These are phyloP conservation scores for Scyliorhinus canicula DNA, from an alignment of 2,797 vertebrate species.

Conservation along the genomic window DNA sequence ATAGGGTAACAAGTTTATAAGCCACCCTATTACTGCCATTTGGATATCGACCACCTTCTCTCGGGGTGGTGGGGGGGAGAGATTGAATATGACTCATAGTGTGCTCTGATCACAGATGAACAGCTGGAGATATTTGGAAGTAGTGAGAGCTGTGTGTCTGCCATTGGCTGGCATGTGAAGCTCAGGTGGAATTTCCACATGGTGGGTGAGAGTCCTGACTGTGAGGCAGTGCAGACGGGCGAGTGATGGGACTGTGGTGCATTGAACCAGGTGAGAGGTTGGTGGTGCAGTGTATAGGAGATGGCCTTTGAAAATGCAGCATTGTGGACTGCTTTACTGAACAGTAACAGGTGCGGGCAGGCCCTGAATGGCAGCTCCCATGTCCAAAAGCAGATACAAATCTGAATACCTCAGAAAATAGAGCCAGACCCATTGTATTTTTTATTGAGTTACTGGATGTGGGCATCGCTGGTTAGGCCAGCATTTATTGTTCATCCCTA, in stretches of 20 bases:
- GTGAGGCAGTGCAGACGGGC: not conserved
- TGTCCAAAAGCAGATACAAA: not conserved
- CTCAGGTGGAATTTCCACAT: not conserved
- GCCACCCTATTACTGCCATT: not conserved
- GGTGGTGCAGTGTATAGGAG: no score
- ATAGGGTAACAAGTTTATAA: not conserved
- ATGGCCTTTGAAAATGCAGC: no score
- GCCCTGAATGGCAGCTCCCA: not conserved
- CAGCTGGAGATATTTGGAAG: not conserved
- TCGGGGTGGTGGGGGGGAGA: not conserved
- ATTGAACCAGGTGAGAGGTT: not conserved
- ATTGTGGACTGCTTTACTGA: not conserved
- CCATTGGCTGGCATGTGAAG: not conserved
- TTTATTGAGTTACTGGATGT: no score
- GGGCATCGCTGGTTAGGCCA: no score
- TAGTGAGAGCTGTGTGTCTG: not conserved
- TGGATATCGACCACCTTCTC: not conserved
- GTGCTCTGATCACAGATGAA: not conserved
- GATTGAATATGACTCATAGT: not conserved
- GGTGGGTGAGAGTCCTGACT: not conserved
- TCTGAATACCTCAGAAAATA: not conserved
- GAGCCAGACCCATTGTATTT: not conserved
- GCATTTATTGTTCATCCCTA: no score
- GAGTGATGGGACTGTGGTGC: not conserved
- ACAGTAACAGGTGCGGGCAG: no score